phyloP scores from a whole-genome alignment of 2,113 vertebrate species.

The Natator depressus region DNA sequence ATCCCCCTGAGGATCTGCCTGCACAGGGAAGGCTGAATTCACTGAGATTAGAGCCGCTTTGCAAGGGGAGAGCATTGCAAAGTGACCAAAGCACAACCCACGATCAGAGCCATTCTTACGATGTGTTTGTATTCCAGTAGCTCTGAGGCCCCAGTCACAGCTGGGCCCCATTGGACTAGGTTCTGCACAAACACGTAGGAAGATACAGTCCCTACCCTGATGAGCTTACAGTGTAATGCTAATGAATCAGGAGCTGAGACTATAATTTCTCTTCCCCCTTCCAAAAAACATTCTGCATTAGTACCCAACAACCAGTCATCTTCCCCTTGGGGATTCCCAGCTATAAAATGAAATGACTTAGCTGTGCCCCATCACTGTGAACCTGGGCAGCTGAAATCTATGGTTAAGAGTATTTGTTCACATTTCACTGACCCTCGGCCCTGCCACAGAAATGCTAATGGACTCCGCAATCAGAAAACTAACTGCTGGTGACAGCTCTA shows the following conservation, averaged over 20 bases:
- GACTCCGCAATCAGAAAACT: neutral
- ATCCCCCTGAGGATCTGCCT: neutral
- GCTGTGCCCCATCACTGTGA: neutral
- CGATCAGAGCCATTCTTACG: neutral
- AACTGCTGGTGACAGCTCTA: accelerated
- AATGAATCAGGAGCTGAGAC: neutral
- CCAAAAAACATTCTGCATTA: neutral
- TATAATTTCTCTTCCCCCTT: neutral
- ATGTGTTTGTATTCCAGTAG: neutral
- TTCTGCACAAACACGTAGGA: neutral
- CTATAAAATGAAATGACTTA: accelerated
- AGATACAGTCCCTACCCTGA: neutral
- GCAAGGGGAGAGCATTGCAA: neutral
- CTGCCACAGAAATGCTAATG: neutral
- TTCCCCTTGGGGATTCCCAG: neutral
- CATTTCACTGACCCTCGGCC: neutral
- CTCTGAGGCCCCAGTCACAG: neutral
- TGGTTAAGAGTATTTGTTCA: neutral
- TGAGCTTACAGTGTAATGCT: neutral
- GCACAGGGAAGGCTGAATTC: neutral
- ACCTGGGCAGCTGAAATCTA: neutral
- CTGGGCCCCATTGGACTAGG: too few relatives aligned
- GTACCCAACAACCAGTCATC: neutral
- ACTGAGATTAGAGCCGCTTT: neutral
- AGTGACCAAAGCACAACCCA: too few relatives aligned